Base-by-base conservation (phyloP, 2,113 vertebrate genomes). In the Lampris megalopsis region DNA sequence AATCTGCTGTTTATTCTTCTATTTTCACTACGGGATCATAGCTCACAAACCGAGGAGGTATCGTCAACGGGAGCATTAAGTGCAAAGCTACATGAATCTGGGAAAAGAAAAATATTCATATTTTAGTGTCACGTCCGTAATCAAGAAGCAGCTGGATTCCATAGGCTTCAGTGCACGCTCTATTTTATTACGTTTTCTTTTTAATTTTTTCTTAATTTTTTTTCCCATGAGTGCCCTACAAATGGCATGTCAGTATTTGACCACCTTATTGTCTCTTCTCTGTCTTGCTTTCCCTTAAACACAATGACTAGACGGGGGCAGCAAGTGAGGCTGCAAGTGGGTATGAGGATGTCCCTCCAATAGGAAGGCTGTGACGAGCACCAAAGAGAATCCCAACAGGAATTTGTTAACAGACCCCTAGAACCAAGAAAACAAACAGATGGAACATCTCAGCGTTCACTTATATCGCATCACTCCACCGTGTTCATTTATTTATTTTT, bases 301-400 rank as follows among this genome's bases (percentile, higher is more conserved):
- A 77, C 80, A 68, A 68, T 41, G 67, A 81, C 53, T 83, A 85
- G 88, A 84, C 57, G 40, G 87, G 50, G 71, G 73, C 24, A 75
- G 67, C 49, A 71, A 73, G 37, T 60, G 24, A 24, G 24, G 24
- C 24, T 24, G 84, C 54, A 36, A 80, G 73, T 78, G 69, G 80
- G 79, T 71, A 61, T 52, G 63, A 80, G 75, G 79, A 87, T 93
- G 91, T 91, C 84, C 88, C 77, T 81, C 72, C 49, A 81, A 87
- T 50, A 85, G 86, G 79, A 85, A 78, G 81, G 83, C 87, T 89
- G 90, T 45, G 81, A 80, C 68, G 80, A 86, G 76, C 72, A 71
- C 86, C 82, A 79, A 89, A 82, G 74, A 84, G 82, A 92, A 83
- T 87, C 91, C 86, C 81, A 70, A 81, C 73, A 63, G 73, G 77